Evolutionary conservation across 2,888 invertebrate genomes (phyloP).

Genomic region (Diarsia brunnea): DNA sequence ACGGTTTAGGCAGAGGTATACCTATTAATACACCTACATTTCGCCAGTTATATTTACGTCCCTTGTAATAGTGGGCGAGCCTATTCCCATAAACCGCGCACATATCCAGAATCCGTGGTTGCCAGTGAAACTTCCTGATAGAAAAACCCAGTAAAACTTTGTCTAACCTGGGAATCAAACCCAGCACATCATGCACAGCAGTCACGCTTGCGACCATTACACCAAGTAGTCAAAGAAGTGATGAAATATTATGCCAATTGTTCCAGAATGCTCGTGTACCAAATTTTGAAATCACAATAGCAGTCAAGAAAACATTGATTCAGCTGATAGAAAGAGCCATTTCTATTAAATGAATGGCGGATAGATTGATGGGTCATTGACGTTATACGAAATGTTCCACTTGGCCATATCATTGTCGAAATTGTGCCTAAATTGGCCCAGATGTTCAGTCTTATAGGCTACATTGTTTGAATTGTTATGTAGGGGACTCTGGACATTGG

Average conservation of each 20-base stretch:
- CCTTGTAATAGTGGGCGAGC: too few relatives aligned
- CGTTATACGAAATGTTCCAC: slow-evolving; percentile 75
- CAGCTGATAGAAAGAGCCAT: slow-evolving; percentile 58
- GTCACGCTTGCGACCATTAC: too few relatives aligned
- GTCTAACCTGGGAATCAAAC: too few relatives aligned
- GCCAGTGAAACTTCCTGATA: too few relatives aligned
- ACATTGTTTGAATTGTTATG: slow-evolving; percentile 56
- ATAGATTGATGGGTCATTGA: slow-evolving; percentile 80
- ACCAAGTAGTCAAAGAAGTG: too few relatives aligned
- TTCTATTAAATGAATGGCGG: slow-evolving; percentile 74
- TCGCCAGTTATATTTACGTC: too few relatives aligned
- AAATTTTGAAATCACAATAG: slow-evolving; percentile 57
- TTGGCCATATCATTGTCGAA: slow-evolving; percentile 71
- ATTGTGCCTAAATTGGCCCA: slow-evolving; percentile 67
- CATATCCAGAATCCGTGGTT: too few relatives aligned
- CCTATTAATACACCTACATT: too few relatives aligned
- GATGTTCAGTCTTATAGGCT: slow-evolving; percentile 57
- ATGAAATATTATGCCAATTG: slow-evolving; percentile 34
- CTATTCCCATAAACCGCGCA: too few relatives aligned
- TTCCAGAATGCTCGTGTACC: slow-evolving; percentile 17
- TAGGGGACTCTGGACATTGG: slow-evolving; percentile 40
- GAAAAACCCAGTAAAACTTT: too few relatives aligned
- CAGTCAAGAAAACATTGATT: slow-evolving; percentile 66
- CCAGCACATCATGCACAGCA: too few relatives aligned
- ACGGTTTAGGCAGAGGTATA: too few relatives aligned